Evolutionary conservation across 2,113 vertebrate genomes (phyloP), one percentile per base, ranked within the genome.

Genomic region (Onychostruthus taczanowskii): DNA sequence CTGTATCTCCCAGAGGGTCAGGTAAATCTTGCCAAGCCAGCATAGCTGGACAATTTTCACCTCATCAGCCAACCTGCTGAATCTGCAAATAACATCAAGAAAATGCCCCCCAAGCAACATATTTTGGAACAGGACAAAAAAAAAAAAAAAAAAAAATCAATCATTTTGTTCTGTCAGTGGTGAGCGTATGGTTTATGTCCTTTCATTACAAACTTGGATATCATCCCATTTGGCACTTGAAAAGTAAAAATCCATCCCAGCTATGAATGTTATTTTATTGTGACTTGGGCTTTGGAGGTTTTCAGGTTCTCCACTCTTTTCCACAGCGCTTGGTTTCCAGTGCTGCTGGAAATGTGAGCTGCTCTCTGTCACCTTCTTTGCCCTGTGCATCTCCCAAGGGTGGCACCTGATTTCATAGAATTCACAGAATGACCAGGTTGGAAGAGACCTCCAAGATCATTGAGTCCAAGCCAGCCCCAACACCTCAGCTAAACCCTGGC

Each of bases 61-160:
- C 56, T 91, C 94, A 93, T 83, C 87, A 95, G 33, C 63, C 87
- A 85, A 44, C 47, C 24, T 88, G 82, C 87, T 93, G 78, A 84
- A 76, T 94, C 94, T 93, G 87, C 90, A 95, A 90, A 93, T 62
- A 80, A 63, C 56, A 81, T 85, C 64, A 67, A 86, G 82, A 87
- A 95, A 90, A 87, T 81, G 56, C 37, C 90, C 85, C 90, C 3
- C 84, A 90, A 59, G 56, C 68, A 90, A 66, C 52, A 27, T 35
- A 63, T 49, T 78, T 90, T 90, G 83, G 63, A 94, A 74, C 23
- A 7, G 52, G 43, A 83, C n/a, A 78, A 94, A 94, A 69, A 73
- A 64, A 93, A 72, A 74, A 94, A 92, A 66, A 37, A 78, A 94
- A 94, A 69, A 73, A 64, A 93, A 72, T 84, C 69, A 62, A 43